Conservation (phyloP, 2,797 vertebrate genomes). For the Adrianichthys oophorus region DNA sequence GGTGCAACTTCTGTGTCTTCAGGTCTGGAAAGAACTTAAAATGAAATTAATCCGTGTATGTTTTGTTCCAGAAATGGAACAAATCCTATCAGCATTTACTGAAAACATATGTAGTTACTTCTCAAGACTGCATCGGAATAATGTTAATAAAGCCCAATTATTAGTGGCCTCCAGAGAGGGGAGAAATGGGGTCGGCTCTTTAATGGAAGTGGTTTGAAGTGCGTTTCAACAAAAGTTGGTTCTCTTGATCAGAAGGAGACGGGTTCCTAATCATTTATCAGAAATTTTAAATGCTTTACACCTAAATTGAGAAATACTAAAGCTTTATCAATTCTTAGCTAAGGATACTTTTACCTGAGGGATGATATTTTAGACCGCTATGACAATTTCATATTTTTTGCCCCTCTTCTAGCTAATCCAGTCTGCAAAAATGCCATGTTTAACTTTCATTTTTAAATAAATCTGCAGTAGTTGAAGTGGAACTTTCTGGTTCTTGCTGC, state of each 20-base stretch:
- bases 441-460: too few species aligned
- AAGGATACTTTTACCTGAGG: too few species aligned
- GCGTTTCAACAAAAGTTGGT: conserved; percentile 38
- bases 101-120: conserved; percentile 31
- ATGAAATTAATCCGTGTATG: conserved; percentile 38
- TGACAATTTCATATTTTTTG: too few species aligned
- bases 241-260: conserved; percentile 22
- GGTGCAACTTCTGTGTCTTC: conserved; percentile 19
- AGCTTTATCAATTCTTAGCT: too few species aligned
- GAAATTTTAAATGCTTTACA: too few species aligned
- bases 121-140: conserved; percentile 54
- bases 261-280: conserved; percentile 5
- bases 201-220: conserved; percentile 61
- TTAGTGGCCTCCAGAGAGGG: conserved; percentile 58
- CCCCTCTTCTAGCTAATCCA: too few species aligned
- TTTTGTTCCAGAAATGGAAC: conserved; percentile 54
- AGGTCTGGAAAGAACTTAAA: conserved; percentile 17
- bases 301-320: too few species aligned
- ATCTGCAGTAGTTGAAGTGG: too few species aligned
- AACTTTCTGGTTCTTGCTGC: too few species aligned
- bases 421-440: too few species aligned
- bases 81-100: conserved; percentile 33
- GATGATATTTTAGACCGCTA: too few species aligned
- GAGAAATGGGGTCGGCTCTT: conserved; percentile 67
- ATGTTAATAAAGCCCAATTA: conserved; percentile 69